Percentiles rank a stretch among this genome's conserved stretches.
Conservation (phyloP, 64 coral and sea anemone species). For the Stylophora pistillata region DNA sequence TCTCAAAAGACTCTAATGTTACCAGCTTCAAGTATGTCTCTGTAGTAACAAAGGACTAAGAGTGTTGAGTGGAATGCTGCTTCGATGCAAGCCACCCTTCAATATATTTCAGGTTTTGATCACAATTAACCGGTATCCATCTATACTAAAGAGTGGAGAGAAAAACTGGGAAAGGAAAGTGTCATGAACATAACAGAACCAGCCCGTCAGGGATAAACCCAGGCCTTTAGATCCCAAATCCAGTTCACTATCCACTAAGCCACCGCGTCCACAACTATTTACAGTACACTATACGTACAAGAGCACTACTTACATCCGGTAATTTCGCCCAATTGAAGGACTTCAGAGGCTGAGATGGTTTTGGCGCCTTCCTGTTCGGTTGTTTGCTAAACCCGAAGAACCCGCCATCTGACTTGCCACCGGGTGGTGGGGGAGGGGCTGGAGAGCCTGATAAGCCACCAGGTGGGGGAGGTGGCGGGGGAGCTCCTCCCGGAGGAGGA, state of each 20-base stretch:
- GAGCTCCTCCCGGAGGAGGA: slow-evolving; percentile 57
- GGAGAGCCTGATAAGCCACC: slow-evolving; percentile 27
- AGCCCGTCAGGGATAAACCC: neutral
- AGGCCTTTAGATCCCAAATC: no score
- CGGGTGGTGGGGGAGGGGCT: slow-evolving; percentile 66
- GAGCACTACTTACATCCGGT: slow-evolving; percentile 82
- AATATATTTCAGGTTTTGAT: no score
- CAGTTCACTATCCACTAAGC: no score
- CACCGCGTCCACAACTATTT: no score
- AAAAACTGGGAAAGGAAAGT: neutral
- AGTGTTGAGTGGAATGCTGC: no score
- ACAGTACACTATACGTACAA: no score
- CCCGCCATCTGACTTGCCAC: slow-evolving; percentile 28
- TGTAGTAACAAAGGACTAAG: no score
- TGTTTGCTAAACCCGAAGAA: slow-evolving; percentile 72
- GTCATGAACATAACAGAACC: neutral
- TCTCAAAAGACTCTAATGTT: no score
- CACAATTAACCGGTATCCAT: no score
- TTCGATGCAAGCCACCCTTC: no score
- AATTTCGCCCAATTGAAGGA: slow-evolving; percentile 99
- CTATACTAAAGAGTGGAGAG: no score
- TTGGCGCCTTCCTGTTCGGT: slow-evolving; percentile 82
- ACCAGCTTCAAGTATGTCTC: no score
- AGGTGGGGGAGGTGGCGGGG: slow-evolving; percentile 73
- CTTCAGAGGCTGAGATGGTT: slow-evolving; percentile 97